phyloP scores from a whole-genome alignment of 2,888 invertebrate genomes.

The Chrysopilus asiliformis region DNA sequence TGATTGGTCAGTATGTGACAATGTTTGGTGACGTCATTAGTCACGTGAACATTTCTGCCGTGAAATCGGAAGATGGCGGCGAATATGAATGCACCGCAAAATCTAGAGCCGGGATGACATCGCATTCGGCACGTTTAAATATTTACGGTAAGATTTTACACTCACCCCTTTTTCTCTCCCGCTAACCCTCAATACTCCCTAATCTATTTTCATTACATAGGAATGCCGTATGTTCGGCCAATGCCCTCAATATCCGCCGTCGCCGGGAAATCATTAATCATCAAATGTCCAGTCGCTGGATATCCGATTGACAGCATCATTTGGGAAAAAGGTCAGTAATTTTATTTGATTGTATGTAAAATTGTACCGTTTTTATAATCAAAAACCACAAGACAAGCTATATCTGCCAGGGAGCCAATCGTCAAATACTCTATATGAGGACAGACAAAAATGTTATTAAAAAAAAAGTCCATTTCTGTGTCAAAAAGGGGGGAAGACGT shows the following conservation, averaged over 20 bases:
- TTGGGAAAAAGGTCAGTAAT: conserved; percentile 68
- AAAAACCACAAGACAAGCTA: too few species aligned
- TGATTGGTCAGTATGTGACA: conserved; percentile 83
- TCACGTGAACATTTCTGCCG: conserved; percentile 76
- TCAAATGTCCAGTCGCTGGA: conserved; percentile 83
- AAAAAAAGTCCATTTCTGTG: too few species aligned
- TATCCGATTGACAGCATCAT: conserved; percentile 73
- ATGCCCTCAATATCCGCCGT: conserved; percentile 78
- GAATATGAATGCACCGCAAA: conserved; percentile 74
- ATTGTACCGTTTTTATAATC: too few species aligned
- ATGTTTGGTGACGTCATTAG: conserved; percentile 83
- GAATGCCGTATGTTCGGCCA: conserved; percentile 68
- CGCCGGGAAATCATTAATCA: conserved; percentile 62
- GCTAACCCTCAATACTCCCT: too few species aligned
- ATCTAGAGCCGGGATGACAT: conserved; percentile 62
- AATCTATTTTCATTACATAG: conserved; percentile 23
- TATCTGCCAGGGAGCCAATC: too few species aligned
- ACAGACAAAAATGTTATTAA: too few species aligned
- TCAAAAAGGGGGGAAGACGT: too few species aligned
- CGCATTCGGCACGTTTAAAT: conserved; percentile 74
- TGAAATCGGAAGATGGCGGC: conserved; percentile 79
- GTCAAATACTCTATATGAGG: too few species aligned
- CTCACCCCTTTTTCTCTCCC: neutral
- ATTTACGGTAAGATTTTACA: conserved; percentile 52
- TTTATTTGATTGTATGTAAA: neutral